Evolutionary conservation across 2,797 vertebrate species (phyloP).

Genomic region (Cephalopachus bancanus): DNA sequence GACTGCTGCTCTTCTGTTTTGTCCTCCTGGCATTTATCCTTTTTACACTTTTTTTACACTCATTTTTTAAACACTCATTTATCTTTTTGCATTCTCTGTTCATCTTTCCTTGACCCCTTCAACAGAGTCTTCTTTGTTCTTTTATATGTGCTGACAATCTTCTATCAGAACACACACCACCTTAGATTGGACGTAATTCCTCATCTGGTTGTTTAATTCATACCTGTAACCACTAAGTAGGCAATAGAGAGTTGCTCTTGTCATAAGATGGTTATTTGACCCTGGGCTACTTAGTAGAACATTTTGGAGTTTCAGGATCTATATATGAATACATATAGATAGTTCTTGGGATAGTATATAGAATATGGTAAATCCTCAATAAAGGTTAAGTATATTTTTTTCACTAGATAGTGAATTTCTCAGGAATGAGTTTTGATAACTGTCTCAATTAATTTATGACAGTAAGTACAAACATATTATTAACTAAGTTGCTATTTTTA

Average conservation of each 20-base stretch:
- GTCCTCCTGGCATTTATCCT: background rate
- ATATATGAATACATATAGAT: background rate
- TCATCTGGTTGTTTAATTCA: background rate
- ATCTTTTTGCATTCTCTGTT: background rate
- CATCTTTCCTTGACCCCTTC: background rate
- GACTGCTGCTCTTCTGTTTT: background rate
- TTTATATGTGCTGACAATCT: background rate
- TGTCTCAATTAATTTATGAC: conserved; percentile 40
- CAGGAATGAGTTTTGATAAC: background rate
- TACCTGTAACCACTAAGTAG: background rate
- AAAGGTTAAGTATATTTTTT: background rate
- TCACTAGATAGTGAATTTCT: conserved; percentile 38
- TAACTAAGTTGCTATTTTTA: background rate
- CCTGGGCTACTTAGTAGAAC: background rate
- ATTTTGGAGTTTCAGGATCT: background rate
- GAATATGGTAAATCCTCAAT: no score
- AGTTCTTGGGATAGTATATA: background rate
- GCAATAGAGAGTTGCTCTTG: background rate
- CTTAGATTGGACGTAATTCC: background rate
- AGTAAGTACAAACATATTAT: conserved; percentile 6
- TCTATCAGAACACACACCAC: background rate
- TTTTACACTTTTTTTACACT: no score
- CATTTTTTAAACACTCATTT: background rate
- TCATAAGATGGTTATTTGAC: background rate
- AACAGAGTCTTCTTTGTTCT: background rate